Evolutionary conservation across 2,888 invertebrate genomes (phyloP), one percentile per base, ranked within the genome.

Genomic region (Folsomia manolachei): DNA sequence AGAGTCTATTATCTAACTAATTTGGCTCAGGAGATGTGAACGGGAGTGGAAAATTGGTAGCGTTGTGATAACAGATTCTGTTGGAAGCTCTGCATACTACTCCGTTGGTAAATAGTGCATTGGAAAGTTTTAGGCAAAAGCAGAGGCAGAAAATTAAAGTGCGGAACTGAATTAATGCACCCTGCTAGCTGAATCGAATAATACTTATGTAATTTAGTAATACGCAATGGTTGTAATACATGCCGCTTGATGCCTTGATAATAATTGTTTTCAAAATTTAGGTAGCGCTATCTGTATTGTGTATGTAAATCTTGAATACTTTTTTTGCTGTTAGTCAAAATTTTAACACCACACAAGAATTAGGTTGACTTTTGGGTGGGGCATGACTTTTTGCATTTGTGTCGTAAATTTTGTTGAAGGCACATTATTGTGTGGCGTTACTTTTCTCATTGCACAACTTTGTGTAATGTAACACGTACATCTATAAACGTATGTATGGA

Each of bases 21-120:
- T 25, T 63, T 26, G 60, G n/a, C n/a, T 60, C 19, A 60, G n/a
- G n/a, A 25, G 21, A 25, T 63, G 39, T 64, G 70, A 70, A 72
- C 68, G 63, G 70, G 68, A 75, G 75, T 75, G 75, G 72, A 75
- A 75, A 75, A 75, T 75, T 72, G 72, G 24, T 71, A 24, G 39
- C 23, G 14, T 64, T n/a, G 27, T 66, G 66, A 66, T 66, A 66
- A 66, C 66, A 66, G 52, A 39, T 56, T 56, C 39, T 56, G 56
- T 56, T 56, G 4, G 56, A 7, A 56, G 21, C n/a, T 19, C 21
- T 56, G 51, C 51, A 51, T 11, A 19, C 27, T 24, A 52, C 1
- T 52, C 9, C 24, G 62, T 61, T 71, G 71, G 71, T 67, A 27
- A 72, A 63, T 26, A 63, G 63, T 69, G 65, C 68, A 72, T 72